These are phyloP conservation scores for Xestia c-nigrum DNA, from an alignment of 2,888 invertebrate species.

Conservation along the genomic window DNA sequence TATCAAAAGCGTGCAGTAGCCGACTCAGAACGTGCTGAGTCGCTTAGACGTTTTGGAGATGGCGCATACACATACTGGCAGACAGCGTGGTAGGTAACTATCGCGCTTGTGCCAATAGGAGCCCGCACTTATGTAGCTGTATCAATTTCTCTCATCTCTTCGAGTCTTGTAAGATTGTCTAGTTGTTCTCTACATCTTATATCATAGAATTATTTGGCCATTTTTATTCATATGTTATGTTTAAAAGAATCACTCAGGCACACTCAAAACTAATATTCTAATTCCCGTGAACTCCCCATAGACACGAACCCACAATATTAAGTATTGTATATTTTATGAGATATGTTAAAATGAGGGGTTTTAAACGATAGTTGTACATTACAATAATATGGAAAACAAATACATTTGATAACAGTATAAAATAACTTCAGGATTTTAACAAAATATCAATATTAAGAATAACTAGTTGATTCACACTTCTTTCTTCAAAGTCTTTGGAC, in stretches of 20 bases:
- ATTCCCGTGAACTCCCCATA: slow-evolving; percentile 30
- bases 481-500: slow-evolving; percentile 59
- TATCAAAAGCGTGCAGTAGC: slow-evolving; percentile 86
- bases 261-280: slow-evolving; percentile 46
- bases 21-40: slow-evolving; percentile 87
- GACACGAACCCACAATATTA: slow-evolving; percentile 26
- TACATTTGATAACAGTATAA: slow-evolving; percentile 44
- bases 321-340: slow-evolving; percentile 23
- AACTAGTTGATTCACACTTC: slow-evolving; percentile 53
- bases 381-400: slow-evolving; percentile 40
- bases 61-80: slow-evolving; percentile 65
- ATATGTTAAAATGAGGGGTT: slow-evolving; percentile 35
- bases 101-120: slow-evolving; percentile 65
- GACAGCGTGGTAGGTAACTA: slow-evolving; percentile 70
- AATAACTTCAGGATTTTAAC: slow-evolving; percentile 40
- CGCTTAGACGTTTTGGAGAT: slow-evolving; percentile 84
- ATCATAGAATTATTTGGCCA: slow-evolving; percentile 63
- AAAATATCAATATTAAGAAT: slow-evolving; percentile 33
- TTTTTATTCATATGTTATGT: slow-evolving; percentile 56
- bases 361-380: slow-evolving; percentile 50
- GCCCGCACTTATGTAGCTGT: slow-evolving; percentile 56
- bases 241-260: slow-evolving; percentile 52
- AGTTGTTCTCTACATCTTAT: slow-evolving; percentile 30
- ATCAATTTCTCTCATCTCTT: slow-evolving; percentile 37
- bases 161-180: slow-evolving; percentile 25